These are phyloP conservation scores for Bradypus variegatus DNA, from an alignment of 2,797 vertebrate species.

Conservation along the genomic window DNA sequence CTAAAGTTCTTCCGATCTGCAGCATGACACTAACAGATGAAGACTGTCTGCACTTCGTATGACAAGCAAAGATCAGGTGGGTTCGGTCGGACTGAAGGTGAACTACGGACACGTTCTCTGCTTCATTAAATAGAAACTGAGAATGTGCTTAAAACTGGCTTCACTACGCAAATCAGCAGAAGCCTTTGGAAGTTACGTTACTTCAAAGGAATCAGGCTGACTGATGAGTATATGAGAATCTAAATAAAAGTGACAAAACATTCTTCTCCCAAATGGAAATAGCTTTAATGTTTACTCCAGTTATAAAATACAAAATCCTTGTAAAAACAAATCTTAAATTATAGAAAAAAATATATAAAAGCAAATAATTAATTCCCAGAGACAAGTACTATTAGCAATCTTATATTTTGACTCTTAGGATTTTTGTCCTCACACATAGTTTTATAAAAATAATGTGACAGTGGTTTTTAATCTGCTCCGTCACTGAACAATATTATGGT, in stretches of 20 bases:
- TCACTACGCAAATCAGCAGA: not conserved
- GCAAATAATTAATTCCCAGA: not conserved
- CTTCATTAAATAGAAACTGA: not conserved
- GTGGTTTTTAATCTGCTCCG: not conserved
- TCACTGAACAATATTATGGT: not conserved
- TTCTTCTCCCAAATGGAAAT: not conserved
- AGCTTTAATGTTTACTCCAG: not conserved
- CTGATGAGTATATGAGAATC: not conserved
- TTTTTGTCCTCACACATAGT: not conserved
- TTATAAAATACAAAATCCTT: not conserved
- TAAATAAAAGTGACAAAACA: not conserved
- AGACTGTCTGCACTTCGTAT: not conserved
- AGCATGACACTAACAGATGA: not conserved
- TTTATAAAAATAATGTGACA: constrained; percentile 10
- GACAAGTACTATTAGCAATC: not conserved
- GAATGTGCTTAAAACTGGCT: not conserved
- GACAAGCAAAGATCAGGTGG: not conserved
- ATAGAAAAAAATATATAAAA: not conserved
- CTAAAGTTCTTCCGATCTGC: not conserved
- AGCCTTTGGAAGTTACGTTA: not conserved
- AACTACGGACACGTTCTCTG: not conserved
- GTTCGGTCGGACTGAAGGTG: not conserved
- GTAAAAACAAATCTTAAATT: not conserved
- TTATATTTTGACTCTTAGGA: not conserved
- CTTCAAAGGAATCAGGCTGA: not conserved